Base-by-base conservation (phyloP, 2,888 invertebrate genomes). In the Monopis laevigella region DNA sequence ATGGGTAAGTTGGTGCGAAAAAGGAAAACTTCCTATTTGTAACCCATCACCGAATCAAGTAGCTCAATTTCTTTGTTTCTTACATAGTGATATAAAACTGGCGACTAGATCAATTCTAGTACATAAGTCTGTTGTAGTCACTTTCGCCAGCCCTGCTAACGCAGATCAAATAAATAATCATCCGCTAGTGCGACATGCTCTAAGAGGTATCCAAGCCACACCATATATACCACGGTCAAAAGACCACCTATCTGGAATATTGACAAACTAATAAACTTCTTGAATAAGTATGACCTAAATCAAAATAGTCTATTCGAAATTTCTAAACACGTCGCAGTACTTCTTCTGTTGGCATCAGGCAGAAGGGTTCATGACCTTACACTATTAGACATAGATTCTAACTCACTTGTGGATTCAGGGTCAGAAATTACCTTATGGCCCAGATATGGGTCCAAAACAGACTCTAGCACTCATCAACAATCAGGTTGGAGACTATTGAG, bases 291-390 rank as follows among this genome's bases (percentile, higher is more conserved):
- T 13, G 28, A 13, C 8, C 10, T 13, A 4, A 3, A n/a, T 28
- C 28, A 8, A 28, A n/a, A 28, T 4, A 4, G 4, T 28, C 4
- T 28, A 28, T 13, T n/a, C n/a, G 28, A 13, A 11, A 28, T 28
- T 13, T 28, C n/a, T n/a, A 28, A n/a, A 28, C 10, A n/a, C n/a
- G 12, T 13, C n/a, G 45, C 45, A 7, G n/a, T 35, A 2, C 17
- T 49, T 5, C 29, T 49, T 19, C 27, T 48, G 4, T 18, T 48
- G 17, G 41, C 41, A 2, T 46, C 48, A 13, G 48, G 48, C 3
- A 39, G 45, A 39, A 28, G 48, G 6, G 32, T 46, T 2, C 48
- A 48, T n/a, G 46, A 46, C 11, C 40, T 48, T 3, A 45, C 46
- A n/a, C 28, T 39, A 4, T 19, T 43, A 29, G 8, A 14, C 6